A percentile compares a stretch with the other conserved stretches of the same genome.
Conservation (phyloP, 2,888 invertebrate species). For the Epinotia ramella region DNA sequence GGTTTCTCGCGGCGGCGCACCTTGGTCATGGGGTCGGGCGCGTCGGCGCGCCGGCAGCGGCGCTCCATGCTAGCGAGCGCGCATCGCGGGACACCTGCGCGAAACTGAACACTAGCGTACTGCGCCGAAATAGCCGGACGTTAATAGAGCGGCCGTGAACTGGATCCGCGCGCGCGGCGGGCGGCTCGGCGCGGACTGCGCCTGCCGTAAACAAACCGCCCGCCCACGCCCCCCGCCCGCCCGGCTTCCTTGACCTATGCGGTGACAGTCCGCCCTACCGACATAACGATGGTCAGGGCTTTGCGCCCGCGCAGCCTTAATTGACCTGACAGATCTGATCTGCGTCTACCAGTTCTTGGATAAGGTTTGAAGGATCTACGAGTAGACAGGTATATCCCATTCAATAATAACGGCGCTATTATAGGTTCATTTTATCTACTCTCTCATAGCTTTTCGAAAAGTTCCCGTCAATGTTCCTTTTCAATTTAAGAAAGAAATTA, state of each 20-base stretch:
- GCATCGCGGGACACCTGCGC: conserved; percentile 69
- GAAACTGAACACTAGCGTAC: conserved; percentile 76
- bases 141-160: conserved; percentile 83
- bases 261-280: conserved; percentile 60
- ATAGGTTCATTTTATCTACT: not conserved
- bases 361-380: not conserved
- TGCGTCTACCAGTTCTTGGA: not conserved
- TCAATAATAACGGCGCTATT: not conserved
- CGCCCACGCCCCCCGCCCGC: conserved; percentile 47
- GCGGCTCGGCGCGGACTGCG: conserved; percentile 60
- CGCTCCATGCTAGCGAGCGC: conserved; percentile 71
- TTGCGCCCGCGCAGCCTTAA: conserved; percentile 39
- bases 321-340: not conserved
- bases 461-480: not conserved
- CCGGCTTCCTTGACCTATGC: conserved; percentile 68
- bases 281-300: conserved; percentile 64
- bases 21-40: conserved; percentile 85
- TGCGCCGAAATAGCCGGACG: conserved; percentile 81
- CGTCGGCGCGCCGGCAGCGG: conserved; percentile 76
- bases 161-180: conserved; percentile 74
- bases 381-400: no score
- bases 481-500: no score
- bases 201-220: conserved; percentile 52
- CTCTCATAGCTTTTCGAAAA: not conserved
- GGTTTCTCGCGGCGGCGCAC: conserved; percentile 85